These are phyloP conservation scores for Luscinia megarhynchos DNA, from an alignment of 2,797 vertebrate genomes.

Conservation along the genomic window DNA sequence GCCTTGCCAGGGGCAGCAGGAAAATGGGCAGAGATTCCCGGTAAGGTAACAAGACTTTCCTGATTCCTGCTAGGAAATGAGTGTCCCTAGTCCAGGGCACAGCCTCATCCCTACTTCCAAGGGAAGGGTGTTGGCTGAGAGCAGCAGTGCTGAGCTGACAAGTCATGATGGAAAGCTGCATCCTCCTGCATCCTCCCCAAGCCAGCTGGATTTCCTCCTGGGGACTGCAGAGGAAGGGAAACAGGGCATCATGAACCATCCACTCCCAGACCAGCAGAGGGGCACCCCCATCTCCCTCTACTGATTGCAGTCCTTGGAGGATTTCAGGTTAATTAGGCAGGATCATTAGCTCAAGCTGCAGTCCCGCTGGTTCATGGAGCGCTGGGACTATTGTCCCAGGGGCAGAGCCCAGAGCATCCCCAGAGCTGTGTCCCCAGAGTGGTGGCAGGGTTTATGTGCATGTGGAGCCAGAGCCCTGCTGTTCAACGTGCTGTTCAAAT, in stretches of 20 bases:
- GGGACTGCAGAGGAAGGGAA: background rate
- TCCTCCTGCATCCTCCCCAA: background rate
- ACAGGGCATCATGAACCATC: background rate
- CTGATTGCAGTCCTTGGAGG: background rate
- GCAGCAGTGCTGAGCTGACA: background rate
- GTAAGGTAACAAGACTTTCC: background rate
- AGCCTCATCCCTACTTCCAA: background rate
- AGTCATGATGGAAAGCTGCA: background rate
- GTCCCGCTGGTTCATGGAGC: background rate
- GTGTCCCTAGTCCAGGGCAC: background rate
- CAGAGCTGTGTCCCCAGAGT: background rate
- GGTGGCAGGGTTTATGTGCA: background rate
- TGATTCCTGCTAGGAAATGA: background rate
- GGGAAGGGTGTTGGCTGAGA: background rate
- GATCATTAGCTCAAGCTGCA: background rate
- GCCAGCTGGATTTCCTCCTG: background rate
- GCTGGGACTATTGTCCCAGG: background rate
- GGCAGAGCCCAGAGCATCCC: background rate
- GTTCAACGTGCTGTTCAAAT: background rate
- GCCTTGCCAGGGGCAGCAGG: slow-evolving; percentile 26
- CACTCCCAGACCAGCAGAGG: background rate
- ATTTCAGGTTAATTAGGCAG: background rate
- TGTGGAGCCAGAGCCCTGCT: background rate
- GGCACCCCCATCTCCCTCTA: slow-evolving; percentile 18
- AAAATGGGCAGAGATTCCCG: background rate